phyloP scores from a whole-genome alignment of 2,113 vertebrate genomes.

The Petroica traversi region DNA sequence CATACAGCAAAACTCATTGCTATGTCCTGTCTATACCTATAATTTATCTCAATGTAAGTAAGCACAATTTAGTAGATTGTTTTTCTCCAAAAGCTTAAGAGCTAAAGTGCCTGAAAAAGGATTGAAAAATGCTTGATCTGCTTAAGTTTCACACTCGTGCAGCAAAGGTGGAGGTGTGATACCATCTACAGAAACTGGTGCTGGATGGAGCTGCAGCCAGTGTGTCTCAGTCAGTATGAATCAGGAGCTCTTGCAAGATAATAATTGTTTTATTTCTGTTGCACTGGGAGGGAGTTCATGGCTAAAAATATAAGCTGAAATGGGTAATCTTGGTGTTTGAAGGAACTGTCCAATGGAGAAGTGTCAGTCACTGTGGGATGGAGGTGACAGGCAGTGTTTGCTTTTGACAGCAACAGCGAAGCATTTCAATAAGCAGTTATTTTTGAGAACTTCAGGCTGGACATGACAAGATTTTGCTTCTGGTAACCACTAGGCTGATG shows the following conservation, averaged over 20 bases:
- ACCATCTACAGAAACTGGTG: neutral
- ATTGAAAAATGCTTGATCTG: neutral
- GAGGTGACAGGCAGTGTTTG: neutral
- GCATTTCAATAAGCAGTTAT: neutral
- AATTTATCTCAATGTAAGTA: neutral
- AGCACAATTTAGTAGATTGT: neutral
- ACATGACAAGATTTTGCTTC: neutral
- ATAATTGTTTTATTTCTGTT: neutral
- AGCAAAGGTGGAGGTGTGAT: neutral
- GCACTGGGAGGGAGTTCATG: neutral
- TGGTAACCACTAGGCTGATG: neutral
- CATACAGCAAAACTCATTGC: neutral
- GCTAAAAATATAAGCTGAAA: neutral
- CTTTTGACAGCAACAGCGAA: neutral
- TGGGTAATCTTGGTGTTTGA: neutral
- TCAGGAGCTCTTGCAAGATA: neutral
- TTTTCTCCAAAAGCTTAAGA: neutral
- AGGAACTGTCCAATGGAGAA: neutral
- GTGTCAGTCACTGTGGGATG: neutral
- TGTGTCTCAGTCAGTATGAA: neutral
- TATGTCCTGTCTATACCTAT: neutral
- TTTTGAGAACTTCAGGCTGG: neutral
- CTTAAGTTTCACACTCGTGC: accelerated
- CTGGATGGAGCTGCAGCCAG: neutral
- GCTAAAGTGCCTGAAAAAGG: neutral